Base-by-base conservation (phyloP, 2,888 invertebrate species). In the Parnassius glacialis region DNA sequence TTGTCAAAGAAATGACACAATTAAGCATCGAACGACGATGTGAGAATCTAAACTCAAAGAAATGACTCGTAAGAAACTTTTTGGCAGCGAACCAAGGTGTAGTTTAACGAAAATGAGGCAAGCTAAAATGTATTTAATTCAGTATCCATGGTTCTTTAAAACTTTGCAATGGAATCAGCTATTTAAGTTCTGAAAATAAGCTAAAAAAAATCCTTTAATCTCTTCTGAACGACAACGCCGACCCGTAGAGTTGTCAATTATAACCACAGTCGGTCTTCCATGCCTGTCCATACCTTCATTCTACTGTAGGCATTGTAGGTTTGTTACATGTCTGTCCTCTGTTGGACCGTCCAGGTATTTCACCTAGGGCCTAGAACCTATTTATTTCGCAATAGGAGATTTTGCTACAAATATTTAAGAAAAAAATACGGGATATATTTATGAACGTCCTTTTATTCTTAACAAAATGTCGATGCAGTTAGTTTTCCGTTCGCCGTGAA, bases 1-100 rank as follows among this genome's bases (percentile, higher is more conserved):
- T 10, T 43, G 52, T 48, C 57, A 54, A 62, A 62, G 53, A 58
- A 62, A 62, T 54, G n/a, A 58, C 62, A 58, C 54, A 54, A 62
- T 62, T 58, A 50, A 25, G 20, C 44, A 25, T 51, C 13, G 7
- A 9, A 54, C 48, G 50, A 53, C 25, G 50, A 51, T 43, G n/a
- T 9, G 16, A 5, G 58, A 50, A 58, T 51, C 42, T n/a, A 43
- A 45, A 58, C 54, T 53, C 50, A 50, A 54, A 47, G n/a, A 13
- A 47, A 48, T 51, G 20, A 2, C 57, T 34, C 10, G 9, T 42
- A 53, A 34, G 57, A 54, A 48, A 57, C 52, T 44, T 25, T 43
- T 44, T 10, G 47, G 42, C 47, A 5, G 13, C 58, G 34, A 52
- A 62, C 54, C 54, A 54, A 58, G 57, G 25, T 16, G 43, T 48